Evolutionary conservation across 1,140 invertebrate species (phyloP).

Genomic region (Drosophila nannoptera): DNA sequence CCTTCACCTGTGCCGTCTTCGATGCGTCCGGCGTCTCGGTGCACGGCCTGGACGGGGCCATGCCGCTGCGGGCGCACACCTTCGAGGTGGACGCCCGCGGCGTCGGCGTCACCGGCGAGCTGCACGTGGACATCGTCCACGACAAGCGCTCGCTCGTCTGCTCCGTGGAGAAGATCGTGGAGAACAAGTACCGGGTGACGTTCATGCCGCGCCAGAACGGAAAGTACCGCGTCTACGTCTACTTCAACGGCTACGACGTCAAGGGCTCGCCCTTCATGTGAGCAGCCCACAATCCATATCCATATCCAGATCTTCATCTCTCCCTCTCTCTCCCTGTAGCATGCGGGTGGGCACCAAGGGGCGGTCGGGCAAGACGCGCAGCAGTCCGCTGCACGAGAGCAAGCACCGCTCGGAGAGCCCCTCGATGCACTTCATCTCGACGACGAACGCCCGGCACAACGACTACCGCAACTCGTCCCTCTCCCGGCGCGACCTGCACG

Average conservation of each 20-base stretch:
- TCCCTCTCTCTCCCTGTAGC: constrained; percentile 1
- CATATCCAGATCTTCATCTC: not conserved
- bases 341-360: constrained; percentile 86
- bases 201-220: constrained; percentile 94
- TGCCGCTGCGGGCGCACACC: constrained; percentile 87
- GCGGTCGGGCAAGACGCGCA: constrained; percentile 80
- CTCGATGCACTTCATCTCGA: constrained; percentile 78
- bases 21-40: constrained; percentile 94
- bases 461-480: constrained; percentile 71
- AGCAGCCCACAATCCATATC: not conserved
- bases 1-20: constrained; percentile 98
- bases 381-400: constrained; percentile 75
- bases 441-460: constrained; percentile 69
- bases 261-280: constrained; percentile 90
- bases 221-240: constrained; percentile 94
- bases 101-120: constrained; percentile 92
- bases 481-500: constrained; percentile 49
- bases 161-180: constrained; percentile 89
- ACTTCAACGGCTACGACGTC: constrained; percentile 97
- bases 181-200: constrained; percentile 90
- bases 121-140: constrained; percentile 93
- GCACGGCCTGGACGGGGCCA: constrained; percentile 86
- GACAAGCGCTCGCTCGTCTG: constrained; percentile 91
- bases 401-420: constrained; percentile 78
- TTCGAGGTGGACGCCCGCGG: constrained; percentile 90